Evolutionary conservation across 2,113 vertebrate species (phyloP).

Genomic region (Malurus elegans): DNA sequence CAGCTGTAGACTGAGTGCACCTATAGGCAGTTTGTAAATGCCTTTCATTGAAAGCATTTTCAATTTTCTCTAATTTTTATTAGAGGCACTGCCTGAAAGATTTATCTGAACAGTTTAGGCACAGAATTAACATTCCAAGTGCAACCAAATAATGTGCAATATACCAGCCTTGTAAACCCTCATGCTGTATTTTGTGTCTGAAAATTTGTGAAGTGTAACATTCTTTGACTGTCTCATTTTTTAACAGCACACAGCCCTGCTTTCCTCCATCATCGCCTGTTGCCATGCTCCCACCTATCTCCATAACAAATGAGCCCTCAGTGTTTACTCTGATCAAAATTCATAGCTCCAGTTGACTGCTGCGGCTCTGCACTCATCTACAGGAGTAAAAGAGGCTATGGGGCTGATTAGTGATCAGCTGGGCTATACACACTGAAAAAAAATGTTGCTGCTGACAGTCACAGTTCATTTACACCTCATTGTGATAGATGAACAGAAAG

Average conservation of each 20-base stretch:
- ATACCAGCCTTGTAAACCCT: neutral
- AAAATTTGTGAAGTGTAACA: constrained; percentile 33
- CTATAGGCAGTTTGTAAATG: neutral
- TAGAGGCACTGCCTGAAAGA: neutral
- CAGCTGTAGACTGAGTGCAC: neutral
- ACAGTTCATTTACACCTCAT: neutral
- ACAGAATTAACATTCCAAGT: neutral
- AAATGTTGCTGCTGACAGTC: neutral
- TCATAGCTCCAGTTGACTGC: constrained; percentile 35
- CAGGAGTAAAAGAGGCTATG: neutral
- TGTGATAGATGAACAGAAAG: neutral
- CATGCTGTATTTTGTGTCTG: neutral
- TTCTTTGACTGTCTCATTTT: constrained; percentile 1
- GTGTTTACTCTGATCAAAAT: constrained; percentile 53
- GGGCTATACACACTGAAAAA: neutral
- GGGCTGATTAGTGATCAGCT: neutral
- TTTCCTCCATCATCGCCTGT: neutral
- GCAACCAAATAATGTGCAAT: neutral
- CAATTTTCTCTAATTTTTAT: neutral
- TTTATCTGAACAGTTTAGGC: neutral
- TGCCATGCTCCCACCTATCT: neutral
- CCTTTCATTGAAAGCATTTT: neutral
- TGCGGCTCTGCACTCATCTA: neutral
- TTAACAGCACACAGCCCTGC: neutral
- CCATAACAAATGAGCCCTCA: constrained; percentile 31